phyloP scores from a whole-genome alignment of 1,140 invertebrate genomes.

The Drosophila lini region DNA sequence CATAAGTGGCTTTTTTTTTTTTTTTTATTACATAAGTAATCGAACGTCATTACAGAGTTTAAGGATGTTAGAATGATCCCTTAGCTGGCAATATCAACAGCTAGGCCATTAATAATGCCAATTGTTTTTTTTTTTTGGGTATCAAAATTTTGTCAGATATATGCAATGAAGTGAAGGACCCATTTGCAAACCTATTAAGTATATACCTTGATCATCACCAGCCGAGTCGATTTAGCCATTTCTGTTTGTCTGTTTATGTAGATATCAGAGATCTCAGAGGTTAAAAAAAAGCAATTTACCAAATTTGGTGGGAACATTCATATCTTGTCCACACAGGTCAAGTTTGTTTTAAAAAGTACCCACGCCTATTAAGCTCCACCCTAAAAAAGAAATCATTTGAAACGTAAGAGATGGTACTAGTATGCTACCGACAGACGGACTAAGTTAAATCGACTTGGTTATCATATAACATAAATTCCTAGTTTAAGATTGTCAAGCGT shows the following conservation, averaged over 20 bases:
- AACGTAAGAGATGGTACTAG: neutral
- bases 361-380: neutral
- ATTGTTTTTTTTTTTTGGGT: neutral
- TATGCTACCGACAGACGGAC: neutral
- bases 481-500: neutral
- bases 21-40: too few species aligned
- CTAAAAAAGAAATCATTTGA: neutral
- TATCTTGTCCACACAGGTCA: too few species aligned
- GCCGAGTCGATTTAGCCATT: too few species aligned
- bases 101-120: neutral
- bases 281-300: too few species aligned
- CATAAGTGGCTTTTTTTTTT: neutral
- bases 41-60: neutral
- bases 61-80: neutral
- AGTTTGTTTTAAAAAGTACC: neutral
- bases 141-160: neutral
- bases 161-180: neutral
- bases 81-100: neutral
- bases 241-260: too few species aligned
- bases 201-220: neutral
- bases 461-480: slow-evolving; percentile 1
- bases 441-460: slow-evolving; percentile 4
- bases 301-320: too few species aligned
- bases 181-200: neutral
- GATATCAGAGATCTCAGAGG: too few species aligned